These are phyloP conservation scores for Notamacropus eugenii DNA, from an alignment of 2,797 vertebrate genomes.

Conservation along the genomic window DNA sequence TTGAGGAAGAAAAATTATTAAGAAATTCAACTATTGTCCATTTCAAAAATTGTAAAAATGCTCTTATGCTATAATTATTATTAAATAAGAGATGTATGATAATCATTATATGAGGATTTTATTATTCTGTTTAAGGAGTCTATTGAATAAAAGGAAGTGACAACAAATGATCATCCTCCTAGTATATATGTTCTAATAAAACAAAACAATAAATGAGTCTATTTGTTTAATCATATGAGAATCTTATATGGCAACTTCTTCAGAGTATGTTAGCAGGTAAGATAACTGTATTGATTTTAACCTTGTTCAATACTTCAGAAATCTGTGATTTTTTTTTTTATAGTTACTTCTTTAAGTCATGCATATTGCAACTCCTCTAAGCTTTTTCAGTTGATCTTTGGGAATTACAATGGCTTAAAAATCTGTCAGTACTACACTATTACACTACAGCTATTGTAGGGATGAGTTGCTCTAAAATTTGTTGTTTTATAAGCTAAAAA, in stretches of 20 bases:
- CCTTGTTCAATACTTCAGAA: not conserved
- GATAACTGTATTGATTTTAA: not conserved
- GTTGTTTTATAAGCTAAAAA: not conserved
- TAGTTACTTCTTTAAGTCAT: not conserved
- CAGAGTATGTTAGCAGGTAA: not conserved
- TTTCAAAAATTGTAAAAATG: slow-evolving; percentile 21
- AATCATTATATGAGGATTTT: slow-evolving; percentile 53
- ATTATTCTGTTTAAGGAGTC: not conserved
- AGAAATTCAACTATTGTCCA: slow-evolving; percentile 71
- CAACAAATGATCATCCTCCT: slow-evolving; percentile 35
- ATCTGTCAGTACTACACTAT: not conserved
- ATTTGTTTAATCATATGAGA: not conserved
- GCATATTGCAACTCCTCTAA: not conserved
- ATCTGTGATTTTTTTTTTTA: not conserved
- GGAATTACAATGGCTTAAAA: not conserved
- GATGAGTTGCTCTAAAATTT: not conserved
- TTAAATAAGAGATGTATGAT: slow-evolving; percentile 72
- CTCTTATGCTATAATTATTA: slow-evolving; percentile 75
- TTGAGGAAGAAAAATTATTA: slow-evolving; percentile 73
- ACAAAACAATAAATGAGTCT: not conserved
- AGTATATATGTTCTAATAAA: slow-evolving; percentile 37
- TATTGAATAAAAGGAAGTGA: slow-evolving; percentile 25
- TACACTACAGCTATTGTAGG: not conserved
- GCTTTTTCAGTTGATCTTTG: not conserved
- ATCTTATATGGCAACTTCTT: not conserved